A percentile compares a stretch with the other conserved stretches of the same genome.
Conservation (phyloP, 2,113 vertebrate genomes). For the Misgurnus mizolepis region DNA sequence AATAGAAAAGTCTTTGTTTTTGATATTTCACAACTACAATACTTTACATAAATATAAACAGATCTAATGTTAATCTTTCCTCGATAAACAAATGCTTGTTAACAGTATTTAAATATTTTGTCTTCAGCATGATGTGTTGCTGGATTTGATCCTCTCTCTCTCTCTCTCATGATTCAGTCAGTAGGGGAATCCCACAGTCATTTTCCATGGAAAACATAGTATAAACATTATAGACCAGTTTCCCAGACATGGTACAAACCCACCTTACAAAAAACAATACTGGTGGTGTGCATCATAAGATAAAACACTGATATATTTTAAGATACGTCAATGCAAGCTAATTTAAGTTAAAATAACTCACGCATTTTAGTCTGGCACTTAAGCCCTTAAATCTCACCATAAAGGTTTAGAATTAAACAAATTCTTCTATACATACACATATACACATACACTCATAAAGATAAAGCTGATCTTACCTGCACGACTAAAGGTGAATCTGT, state of each 20-base stretch:
- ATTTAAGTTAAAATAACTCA: too few relatives aligned
- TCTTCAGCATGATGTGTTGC: neutral
- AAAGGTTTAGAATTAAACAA: neutral
- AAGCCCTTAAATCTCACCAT: too few relatives aligned
- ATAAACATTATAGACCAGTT: neutral
- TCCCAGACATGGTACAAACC: too few relatives aligned
- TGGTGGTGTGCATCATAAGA: too few relatives aligned
- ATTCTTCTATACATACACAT: neutral
- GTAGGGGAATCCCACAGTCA: neutral
- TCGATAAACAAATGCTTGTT: neutral
- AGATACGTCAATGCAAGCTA: too few relatives aligned
- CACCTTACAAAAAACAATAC: too few relatives aligned
- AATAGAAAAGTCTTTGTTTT: neutral
- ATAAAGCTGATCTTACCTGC: neutral
- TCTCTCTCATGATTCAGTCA: constrained; percentile 7
- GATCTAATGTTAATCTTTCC: neutral
- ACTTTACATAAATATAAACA: neutral
- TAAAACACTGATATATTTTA: too few relatives aligned
- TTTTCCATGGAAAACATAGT: neutral
- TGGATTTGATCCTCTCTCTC: neutral
- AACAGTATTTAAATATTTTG: neutral
- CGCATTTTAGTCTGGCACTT: too few relatives aligned
- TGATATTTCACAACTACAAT: neutral
- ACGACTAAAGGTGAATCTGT: neutral
- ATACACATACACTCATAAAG: neutral